Evolutionary conservation across 2,888 invertebrate genomes (phyloP), one percentile per base, ranked within the genome.

Genomic region (Lepidonotus clava): DNA sequence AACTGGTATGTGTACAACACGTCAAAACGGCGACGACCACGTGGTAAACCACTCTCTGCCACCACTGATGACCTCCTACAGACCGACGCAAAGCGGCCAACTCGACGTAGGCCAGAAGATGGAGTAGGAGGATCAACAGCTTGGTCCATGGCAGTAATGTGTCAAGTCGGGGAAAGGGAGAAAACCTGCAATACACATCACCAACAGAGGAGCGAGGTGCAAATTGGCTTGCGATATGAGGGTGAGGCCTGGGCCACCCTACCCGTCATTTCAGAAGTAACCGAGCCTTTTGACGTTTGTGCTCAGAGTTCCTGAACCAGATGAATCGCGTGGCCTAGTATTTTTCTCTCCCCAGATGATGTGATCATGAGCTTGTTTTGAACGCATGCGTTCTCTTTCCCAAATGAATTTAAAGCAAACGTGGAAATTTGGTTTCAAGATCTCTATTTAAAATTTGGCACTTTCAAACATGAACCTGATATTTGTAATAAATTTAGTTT

Each of bases 181-280:
- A 18, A 14, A 34, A 71, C 71, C 71, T 71, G 71, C 38, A 71
- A 71, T 71, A 38, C n/a, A 21, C 71, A 71, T 71, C 24, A 71
- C 34, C 71, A 71, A 8, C 71, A 71, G 71, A 18, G 71, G 4
- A 38, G 71, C 18, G 71, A 36, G 71, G 71, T 71, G 38, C 71
- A 71, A 71, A 71, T 71, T 71, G 71, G 4, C 38, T 21, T 38
- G 71, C 38, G 71, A 71, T 71, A 38, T 38, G 38, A 18, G 14
- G 71, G 46, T 18, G 46, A 18, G 18, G 8, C 8, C 46, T 46
- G 46, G 18, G 28, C 61, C 61, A 61, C 61, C 61, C 24, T 5
- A 32, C 61, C 61, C 28, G 61, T 61, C 61, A 61, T 32, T 28
- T 61, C 61, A 61, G 28, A 61, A 11, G 28, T 28, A 11, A 28